Evolutionary conservation across 2,113 vertebrate genomes (phyloP).

Genomic region (Eulacestoma nigropectus): DNA sequence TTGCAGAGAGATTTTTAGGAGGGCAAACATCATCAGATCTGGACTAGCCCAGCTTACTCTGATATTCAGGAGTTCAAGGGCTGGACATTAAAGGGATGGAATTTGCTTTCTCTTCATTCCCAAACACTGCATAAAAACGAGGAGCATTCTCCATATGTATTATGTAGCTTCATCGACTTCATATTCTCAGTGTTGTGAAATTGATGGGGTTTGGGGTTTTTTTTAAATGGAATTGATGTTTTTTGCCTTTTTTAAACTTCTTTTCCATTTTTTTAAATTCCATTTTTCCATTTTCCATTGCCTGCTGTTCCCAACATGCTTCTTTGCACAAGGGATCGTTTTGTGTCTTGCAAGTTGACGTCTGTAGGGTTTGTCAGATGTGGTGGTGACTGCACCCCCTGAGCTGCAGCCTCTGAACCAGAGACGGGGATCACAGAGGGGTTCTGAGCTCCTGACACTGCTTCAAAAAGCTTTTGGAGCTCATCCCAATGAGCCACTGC

Average conservation of each 20-base stretch:
- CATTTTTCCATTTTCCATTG: neutral
- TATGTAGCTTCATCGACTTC: neutral
- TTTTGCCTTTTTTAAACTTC: neutral
- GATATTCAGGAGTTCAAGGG: neutral
- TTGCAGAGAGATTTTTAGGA: neutral
- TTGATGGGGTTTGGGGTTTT: neutral
- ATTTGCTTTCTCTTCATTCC: neutral
- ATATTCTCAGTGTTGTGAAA: neutral
- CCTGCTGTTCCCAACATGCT: accelerated
- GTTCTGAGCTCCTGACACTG: neutral
- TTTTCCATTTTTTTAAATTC: neutral
- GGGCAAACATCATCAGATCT: neutral
- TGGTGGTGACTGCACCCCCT: neutral
- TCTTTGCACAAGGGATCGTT: neutral
- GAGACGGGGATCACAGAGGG: neutral
- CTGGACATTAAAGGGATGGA: neutral
- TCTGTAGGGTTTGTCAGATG: neutral
- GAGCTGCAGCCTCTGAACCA: neutral
- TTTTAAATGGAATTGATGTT: neutral
- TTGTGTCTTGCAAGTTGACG: neutral
- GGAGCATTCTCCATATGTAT: neutral
- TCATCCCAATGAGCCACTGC: neutral
- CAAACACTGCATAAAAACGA: neutral
- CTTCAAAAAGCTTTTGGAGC: neutral
- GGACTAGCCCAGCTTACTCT: neutral